Percentiles rank a stretch among this genome's conserved stretches.
phyloP scores from a whole-genome alignment of 2,113 vertebrate genomes.

The Peucedramus taeniatus region DNA sequence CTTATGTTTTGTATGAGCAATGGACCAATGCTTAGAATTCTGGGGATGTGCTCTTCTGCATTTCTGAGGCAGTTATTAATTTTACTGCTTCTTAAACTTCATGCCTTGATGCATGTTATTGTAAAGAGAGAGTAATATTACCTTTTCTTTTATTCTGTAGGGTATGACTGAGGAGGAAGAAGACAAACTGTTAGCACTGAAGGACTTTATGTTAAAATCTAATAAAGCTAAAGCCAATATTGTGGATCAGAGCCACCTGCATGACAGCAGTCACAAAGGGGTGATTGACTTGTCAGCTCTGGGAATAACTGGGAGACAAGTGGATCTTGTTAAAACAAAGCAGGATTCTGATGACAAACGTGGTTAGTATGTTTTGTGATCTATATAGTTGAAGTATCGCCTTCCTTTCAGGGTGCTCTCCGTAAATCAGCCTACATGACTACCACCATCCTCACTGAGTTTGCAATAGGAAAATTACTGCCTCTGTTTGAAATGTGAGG shows the following conservation, averaged over 20 bases:
- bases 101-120: neutral
- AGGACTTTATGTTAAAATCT: constrained; percentile 98
- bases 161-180: constrained; percentile 97
- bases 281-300: constrained; percentile 86
- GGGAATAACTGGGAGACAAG: constrained; percentile 90
- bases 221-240: constrained; percentile 96
- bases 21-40: neutral
- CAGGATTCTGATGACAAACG: constrained; percentile 91
- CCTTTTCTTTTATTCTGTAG: constrained; percentile 62
- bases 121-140: neutral
- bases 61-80: neutral
- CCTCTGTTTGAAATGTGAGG: neutral
- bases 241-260: constrained; percentile 88
- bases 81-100: neutral
- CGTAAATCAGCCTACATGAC: neutral
- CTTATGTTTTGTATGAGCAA: neutral
- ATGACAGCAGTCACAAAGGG: constrained; percentile 84
- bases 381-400: neutral
- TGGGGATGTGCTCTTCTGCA: neutral
- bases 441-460: neutral
- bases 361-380: constrained; percentile 70
- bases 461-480: neutral
- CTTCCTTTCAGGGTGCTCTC: neutral
- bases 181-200: constrained; percentile 93
- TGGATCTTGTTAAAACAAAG: constrained; percentile 91